Evolutionary conservation across 2,888 invertebrate species (phyloP).

Genomic region (Nyleta sp.): DNA sequence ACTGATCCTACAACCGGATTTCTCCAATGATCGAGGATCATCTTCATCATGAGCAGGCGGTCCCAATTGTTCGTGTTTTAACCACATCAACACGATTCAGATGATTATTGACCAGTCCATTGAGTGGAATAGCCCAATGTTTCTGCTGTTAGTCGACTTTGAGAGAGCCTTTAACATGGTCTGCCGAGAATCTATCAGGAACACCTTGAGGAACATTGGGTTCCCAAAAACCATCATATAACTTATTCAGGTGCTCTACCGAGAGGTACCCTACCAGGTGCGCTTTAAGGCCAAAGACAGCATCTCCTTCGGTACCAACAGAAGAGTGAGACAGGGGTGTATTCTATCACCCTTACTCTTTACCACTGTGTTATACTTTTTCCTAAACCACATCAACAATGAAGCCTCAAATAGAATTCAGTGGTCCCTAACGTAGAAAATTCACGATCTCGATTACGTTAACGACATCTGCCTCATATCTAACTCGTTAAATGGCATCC

Average conservation of each 20-base stretch:
- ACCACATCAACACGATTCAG: slow-evolving; percentile 20
- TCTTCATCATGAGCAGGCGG: slow-evolving; percentile 11
- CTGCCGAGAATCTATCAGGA: not conserved
- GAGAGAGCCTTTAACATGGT: slow-evolving; percentile 18
- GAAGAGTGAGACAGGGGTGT: slow-evolving; percentile 28
- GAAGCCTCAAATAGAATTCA: slow-evolving; percentile 17
- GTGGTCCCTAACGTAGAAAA: slow-evolving; percentile 26
- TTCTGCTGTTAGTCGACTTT: slow-evolving; percentile 23
- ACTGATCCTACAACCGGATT: slow-evolving; percentile 24
- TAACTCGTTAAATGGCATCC: slow-evolving; percentile 15
- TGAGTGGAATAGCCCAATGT: slow-evolving; percentile 25
- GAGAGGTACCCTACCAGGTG: slow-evolving; percentile 13
- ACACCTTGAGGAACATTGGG: slow-evolving; percentile 8
- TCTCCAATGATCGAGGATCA: slow-evolving; percentile 26
- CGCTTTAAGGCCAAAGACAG: slow-evolving; percentile 31
- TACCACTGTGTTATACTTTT: slow-evolving; percentile 4
- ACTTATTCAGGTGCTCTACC: slow-evolving; percentile 17
- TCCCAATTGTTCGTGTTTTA: slow-evolving; percentile 21
- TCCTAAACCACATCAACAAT: slow-evolving; percentile 9
- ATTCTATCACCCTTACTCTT: slow-evolving; percentile 23
- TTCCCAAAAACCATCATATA: slow-evolving; percentile 5
- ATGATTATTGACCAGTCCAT: slow-evolving; percentile 12
- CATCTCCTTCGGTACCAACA: not conserved
- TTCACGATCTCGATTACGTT: slow-evolving; percentile 28
- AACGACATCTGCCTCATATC: slow-evolving; percentile 24